Evolutionary conservation across 92 coral and sea anemone species (phyloP).

Genomic region (Phenganax stokvisi): DNA sequence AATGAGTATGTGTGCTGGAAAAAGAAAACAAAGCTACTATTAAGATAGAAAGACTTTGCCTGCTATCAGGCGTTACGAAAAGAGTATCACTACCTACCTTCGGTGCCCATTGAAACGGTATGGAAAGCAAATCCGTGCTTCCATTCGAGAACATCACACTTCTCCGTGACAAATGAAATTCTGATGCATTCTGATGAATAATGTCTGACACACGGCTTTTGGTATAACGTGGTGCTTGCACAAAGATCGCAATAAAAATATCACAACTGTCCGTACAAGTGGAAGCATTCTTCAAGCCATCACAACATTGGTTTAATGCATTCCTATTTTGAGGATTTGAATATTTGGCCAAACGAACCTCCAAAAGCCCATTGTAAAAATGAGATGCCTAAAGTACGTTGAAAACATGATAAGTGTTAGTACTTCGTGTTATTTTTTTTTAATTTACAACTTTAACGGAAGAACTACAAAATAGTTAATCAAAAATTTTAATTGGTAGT

Average conservation of each 20-base stretch:
- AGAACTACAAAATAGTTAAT: too few species aligned
- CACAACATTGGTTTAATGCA: conserved; percentile 18
- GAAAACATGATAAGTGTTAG: background rate
- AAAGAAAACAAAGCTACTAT: background rate
- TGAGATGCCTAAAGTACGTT: background rate
- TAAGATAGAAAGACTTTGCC: background rate
- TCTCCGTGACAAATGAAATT: background rate
- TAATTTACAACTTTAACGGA: too few species aligned
- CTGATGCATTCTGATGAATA: background rate
- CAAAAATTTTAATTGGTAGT: too few species aligned
- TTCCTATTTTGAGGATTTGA: conserved; percentile 20
- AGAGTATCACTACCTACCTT: background rate
- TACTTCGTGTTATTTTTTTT: too few species aligned
- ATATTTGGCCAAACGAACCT: conserved; percentile 6
- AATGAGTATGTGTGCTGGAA: background rate
- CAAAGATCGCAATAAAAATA: conserved; percentile 8
- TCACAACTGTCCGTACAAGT: conserved; percentile 21
- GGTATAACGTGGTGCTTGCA: background rate
- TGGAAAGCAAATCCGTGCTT: background rate
- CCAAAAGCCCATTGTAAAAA: background rate
- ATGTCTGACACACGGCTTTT: background rate
- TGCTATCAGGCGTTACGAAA: background rate
- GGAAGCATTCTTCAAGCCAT: background rate
- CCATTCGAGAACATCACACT: background rate
- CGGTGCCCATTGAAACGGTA: background rate